Evolutionary conservation across 2,888 invertebrate genomes (phyloP).

Genomic region (Plebejus anna): DNA sequence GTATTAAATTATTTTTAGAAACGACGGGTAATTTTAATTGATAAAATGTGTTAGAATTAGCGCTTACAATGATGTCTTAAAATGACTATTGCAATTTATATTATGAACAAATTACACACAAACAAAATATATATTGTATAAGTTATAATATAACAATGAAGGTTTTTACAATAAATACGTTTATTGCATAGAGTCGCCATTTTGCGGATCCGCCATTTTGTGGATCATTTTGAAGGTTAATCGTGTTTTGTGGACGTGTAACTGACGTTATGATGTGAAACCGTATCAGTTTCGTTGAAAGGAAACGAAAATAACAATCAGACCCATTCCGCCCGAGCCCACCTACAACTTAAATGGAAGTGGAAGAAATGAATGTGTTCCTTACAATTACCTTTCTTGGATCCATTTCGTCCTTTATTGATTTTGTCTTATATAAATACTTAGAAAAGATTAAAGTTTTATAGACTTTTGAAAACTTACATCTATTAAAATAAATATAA

Average conservation of each 20-base stretch:
- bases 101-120: no score
- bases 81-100: no score
- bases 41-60: no score
- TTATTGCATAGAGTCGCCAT: background rate
- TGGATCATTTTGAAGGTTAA: background rate
- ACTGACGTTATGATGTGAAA: background rate
- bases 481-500: no score
- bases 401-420: background rate
- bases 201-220: background rate
- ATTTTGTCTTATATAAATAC: background rate
- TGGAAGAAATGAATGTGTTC: background rate
- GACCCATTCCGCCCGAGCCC: background rate
- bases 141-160: no score
- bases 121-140: no score
- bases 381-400: background rate
- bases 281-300: conserved; percentile 5
- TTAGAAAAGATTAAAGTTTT: background rate
- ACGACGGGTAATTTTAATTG: no score
- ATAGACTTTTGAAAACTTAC: no score
- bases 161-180: no score
- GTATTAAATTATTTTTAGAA: no score
- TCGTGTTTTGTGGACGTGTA: conserved; percentile 11
- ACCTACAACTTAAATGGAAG: background rate
- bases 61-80: no score
- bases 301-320: conserved; percentile 22